Evolutionary conservation across 2,113 vertebrate species (phyloP), one percentile per base, ranked within the genome.

Genomic region (Tyto alba): DNA sequence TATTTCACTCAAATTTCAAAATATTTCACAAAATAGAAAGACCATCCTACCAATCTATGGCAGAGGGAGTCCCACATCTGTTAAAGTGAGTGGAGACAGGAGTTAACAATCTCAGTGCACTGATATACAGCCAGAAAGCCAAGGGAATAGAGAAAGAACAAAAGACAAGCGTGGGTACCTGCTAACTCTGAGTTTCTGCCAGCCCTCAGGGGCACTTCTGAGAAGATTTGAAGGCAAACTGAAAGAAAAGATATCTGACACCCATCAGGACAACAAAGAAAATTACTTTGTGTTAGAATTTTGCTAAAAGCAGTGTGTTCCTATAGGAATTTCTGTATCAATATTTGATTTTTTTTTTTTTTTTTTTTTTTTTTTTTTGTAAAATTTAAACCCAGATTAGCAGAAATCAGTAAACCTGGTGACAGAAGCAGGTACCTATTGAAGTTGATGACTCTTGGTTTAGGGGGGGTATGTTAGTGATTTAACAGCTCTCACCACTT

Each of bases 41-140:
- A 41, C 0, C 0, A 6, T 26, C 7, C 7, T 3, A 8, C 1
- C 17, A 38, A 8, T 50, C 45, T 60, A 32, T 15, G 12, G 5
- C 50, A 7, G 10, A 67, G 6, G 3, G 10, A 59, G 23, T 62
- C 11, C 11, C 26, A 19, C 8, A 53, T 22, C 16, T 38, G 4
- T 36, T 74, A 66, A 69, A 87, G 34, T 19, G 14, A 8, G 2
- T 23, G 2, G 15, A 59, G n/a, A 34, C 18, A 21, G 11, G 5
- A 69, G 5, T 50, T 26, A 62, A 48, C 8, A 72, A 59, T 6
- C 2, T 3, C 19, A 30, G 57, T 52, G 3, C 7, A 38, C 13
- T 66, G 20, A 55, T 6, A 6, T 34, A 8, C 5, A 5, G 8
- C 4, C 36, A 66, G 34, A 89, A 94, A 57, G 6, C 4, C 2